Conservation (phyloP, 2,888 invertebrate species). For the Hydrotaea cyrtoneurina region DNA sequence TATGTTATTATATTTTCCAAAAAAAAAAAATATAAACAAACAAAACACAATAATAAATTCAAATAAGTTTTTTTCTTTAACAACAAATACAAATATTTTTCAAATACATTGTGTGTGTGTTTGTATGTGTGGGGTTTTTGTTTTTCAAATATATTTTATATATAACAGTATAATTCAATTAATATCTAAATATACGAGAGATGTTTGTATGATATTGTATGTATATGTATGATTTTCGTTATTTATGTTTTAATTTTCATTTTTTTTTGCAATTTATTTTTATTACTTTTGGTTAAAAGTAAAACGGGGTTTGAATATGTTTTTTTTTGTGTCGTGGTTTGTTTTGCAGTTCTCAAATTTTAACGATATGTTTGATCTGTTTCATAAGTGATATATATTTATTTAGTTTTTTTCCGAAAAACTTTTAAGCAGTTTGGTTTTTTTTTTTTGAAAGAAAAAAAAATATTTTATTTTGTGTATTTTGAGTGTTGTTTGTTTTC, state of each 20-base stretch:
- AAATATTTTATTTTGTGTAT: neutral
- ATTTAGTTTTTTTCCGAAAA: neutral
- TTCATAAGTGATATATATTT: neutral
- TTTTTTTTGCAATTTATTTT: slow-evolving; percentile 46
- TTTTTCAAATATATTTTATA: slow-evolving; percentile 55
- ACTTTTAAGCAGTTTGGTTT: slow-evolving; percentile 15
- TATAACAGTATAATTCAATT: slow-evolving; percentile 52
- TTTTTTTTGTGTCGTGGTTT: neutral
- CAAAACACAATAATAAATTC: slow-evolving; percentile 60
- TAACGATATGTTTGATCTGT: slow-evolving; percentile 29
- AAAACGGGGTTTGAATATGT: neutral
- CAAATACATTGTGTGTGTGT: slow-evolving; percentile 65
- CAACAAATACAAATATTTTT: slow-evolving; percentile 70
- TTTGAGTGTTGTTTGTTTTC: no score
- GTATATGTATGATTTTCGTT: slow-evolving; percentile 54
- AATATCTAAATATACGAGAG: slow-evolving; percentile 61
- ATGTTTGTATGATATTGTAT: slow-evolving; percentile 46
- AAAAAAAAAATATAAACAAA: slow-evolving; percentile 29
- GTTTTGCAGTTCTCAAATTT: slow-evolving; percentile 9
- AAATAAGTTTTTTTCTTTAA: slow-evolving; percentile 65
- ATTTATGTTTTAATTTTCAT: slow-evolving; percentile 48
- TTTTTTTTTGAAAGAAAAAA: neutral
- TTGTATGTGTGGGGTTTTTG: slow-evolving; percentile 71
- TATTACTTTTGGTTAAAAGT: slow-evolving; percentile 39
- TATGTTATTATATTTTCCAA: neutral